Evolutionary conservation across 2,113 vertebrate genomes (phyloP).

Genomic region (Nibea coibor): DNA sequence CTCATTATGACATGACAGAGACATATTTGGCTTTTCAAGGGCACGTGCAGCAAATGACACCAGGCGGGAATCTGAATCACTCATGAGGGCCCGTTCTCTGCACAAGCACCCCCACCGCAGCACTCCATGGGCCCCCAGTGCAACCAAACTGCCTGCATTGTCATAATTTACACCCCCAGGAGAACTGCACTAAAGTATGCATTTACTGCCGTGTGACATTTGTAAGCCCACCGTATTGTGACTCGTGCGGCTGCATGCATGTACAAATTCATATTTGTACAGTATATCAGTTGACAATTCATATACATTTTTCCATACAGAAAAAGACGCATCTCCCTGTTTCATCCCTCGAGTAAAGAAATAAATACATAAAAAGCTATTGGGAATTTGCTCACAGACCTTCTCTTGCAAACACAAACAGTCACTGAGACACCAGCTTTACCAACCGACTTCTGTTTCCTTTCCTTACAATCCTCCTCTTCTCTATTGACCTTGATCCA

Average conservation of each 20-base stretch:
- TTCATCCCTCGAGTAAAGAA: background rate
- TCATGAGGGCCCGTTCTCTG: too few species aligned
- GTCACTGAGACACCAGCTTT: background rate
- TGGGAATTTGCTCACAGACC: background rate
- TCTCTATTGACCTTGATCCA: constrained; percentile 67
- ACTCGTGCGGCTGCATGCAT: background rate
- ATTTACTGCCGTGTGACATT: background rate
- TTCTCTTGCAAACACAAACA: background rate
- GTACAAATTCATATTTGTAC: background rate
- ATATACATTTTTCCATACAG: background rate
- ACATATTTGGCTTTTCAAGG: too few species aligned
- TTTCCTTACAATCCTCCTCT: constrained; percentile 14
- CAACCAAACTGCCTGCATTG: too few species aligned
- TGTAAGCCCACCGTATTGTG: constrained; percentile 12
- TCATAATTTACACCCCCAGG: too few species aligned
- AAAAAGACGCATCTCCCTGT: background rate
- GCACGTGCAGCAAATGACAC: too few species aligned
- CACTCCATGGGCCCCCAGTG: too few species aligned
- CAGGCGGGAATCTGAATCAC: too few species aligned
- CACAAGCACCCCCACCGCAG: too few species aligned
- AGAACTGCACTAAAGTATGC: background rate
- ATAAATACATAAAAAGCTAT: background rate
- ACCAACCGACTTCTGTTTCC: constrained; percentile 18
- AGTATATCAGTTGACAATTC: background rate
- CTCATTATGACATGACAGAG: too few species aligned